A percentile compares a stretch with the other conserved stretches of the same genome.
Conservation (phyloP, 2,113 vertebrate species). For the Cryptomyrus ogoouensis region DNA sequence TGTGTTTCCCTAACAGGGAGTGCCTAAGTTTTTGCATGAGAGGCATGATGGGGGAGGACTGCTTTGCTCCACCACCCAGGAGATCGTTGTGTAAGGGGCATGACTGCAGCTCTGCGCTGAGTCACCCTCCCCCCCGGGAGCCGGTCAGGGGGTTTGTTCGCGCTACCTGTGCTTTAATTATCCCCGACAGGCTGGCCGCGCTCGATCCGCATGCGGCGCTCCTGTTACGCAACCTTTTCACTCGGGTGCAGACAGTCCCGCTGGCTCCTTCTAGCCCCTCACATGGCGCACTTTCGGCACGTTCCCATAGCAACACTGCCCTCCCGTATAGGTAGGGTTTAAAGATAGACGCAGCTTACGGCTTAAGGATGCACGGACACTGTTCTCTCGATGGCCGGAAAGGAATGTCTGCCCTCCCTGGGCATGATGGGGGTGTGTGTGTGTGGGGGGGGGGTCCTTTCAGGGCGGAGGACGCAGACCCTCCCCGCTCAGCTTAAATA, state of each 20-base stretch:
- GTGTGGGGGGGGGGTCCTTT: not conserved
- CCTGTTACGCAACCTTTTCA: constrained; percentile 66
- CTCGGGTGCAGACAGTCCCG: constrained; percentile 66
- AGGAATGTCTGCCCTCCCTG: not conserved
- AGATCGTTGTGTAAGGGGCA: constrained; percentile 14
- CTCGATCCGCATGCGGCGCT: constrained; percentile 50
- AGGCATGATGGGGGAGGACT: not conserved
- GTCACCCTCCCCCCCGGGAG: constrained; percentile 1
- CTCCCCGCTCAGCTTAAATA: not conserved
- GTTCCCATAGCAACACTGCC: constrained; percentile 46
- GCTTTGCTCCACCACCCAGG: not conserved
- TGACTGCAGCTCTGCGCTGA: constrained; percentile 17
- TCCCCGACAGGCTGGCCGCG: not conserved
- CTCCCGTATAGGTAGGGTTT: constrained; percentile 9
- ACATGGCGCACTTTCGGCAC: constrained; percentile 19
- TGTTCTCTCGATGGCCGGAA: not conserved
- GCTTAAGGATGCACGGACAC: not conserved
- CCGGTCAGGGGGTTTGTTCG: not conserved
- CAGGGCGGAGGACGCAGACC: not conserved
- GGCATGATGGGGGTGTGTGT: not conserved
- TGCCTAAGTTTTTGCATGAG: constrained; percentile 12
- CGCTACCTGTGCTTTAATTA: not conserved
- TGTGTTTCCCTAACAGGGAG: not conserved
- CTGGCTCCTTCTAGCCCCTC: not conserved
- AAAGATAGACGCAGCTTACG: not conserved